Percentiles rank a stretch among this genome's conserved stretches.
Conservation (phyloP, 1,140 invertebrate species). For the Danaus melanippus region DNA sequence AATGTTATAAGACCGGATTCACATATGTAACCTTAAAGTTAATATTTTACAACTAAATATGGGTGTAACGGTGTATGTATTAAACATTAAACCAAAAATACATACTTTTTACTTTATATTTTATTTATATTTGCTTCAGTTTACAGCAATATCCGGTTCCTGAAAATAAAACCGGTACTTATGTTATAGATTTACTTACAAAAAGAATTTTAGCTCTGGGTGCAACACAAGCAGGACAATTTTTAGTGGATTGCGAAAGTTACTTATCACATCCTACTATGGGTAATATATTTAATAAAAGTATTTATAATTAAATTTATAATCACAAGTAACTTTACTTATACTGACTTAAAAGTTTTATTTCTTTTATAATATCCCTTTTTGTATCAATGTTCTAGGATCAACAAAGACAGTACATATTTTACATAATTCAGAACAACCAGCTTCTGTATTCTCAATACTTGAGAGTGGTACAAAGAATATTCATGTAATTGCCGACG, state of each 20-base stretch:
- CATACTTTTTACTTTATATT: no score
- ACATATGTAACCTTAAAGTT: no score
- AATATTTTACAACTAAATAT: conserved; percentile 21
- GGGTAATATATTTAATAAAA: conserved; percentile 60
- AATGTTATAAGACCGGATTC: no score
- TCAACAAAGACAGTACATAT: conserved; percentile 88
- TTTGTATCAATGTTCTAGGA: conserved; percentile 30
- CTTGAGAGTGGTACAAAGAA: conserved; percentile 90
- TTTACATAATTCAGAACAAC: conserved; percentile 95
- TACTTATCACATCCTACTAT: conserved; percentile 85
- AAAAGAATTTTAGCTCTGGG: conserved; percentile 89
- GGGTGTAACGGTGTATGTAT: conserved; percentile 61
- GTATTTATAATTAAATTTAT: conserved; percentile 2
- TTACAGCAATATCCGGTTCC: conserved; percentile 88
- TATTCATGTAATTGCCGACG: conserved; percentile 90
- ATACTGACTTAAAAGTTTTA: conserved; percentile 1
- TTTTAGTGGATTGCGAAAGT: conserved; percentile 95
- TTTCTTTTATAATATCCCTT: not conserved
- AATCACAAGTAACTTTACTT: not conserved
- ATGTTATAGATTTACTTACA: conserved; percentile 88
- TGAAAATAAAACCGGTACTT: conserved; percentile 88
- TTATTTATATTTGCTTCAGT: conserved; percentile 27
- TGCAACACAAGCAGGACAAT: conserved; percentile 89
- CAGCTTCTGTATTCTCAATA: conserved; percentile 93
- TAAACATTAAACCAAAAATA: no score